Percentiles rank a stretch among this genome's conserved stretches.
phyloP scores from a whole-genome alignment of 2,797 vertebrate genomes.

The Cirrhinus mrigala region DNA sequence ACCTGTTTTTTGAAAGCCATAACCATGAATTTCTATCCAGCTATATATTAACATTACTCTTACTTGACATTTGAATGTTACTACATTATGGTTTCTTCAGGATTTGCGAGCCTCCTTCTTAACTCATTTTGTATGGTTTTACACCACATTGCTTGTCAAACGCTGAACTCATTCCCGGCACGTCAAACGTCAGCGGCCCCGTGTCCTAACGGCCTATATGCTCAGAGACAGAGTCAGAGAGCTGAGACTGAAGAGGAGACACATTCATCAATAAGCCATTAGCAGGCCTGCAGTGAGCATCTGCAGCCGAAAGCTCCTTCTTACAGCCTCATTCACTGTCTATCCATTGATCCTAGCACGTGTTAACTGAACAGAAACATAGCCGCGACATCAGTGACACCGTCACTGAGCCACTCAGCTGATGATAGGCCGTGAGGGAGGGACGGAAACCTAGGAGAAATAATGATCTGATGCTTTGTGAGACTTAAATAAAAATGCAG shows the following conservation, averaged over 20 bases:
- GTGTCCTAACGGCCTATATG: constrained; percentile 53
- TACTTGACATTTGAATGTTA: not conserved
- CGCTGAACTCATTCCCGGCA: constrained; percentile 45
- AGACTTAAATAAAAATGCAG: not conserved
- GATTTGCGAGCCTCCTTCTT: constrained; percentile 15
- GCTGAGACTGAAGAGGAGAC: constrained; percentile 61
- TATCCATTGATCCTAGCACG: constrained; percentile 53
- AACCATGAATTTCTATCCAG: not conserved
- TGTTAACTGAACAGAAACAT: constrained; percentile 49
- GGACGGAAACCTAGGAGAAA: not conserved
- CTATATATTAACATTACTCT: not conserved
- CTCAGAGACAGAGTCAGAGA: constrained; percentile 56
- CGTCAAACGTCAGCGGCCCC: constrained; percentile 52
- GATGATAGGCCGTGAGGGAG: not conserved
- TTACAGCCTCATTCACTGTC: constrained; percentile 58
- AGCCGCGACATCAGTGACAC: constrained; percentile 13
- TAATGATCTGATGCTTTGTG: not conserved
- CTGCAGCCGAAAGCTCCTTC: constrained; percentile 54
- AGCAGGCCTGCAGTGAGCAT: constrained; percentile 51
- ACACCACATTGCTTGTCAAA: constrained; percentile 32
- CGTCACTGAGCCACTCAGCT: not conserved
- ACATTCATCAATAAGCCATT: constrained; percentile 69
- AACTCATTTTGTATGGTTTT: constrained; percentile 31
- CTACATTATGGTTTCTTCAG: not conserved
- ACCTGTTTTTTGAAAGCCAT: not conserved